Evolutionary conservation across 2,888 invertebrate species (phyloP).

Genomic region (Chydorus sphaericus): DNA sequence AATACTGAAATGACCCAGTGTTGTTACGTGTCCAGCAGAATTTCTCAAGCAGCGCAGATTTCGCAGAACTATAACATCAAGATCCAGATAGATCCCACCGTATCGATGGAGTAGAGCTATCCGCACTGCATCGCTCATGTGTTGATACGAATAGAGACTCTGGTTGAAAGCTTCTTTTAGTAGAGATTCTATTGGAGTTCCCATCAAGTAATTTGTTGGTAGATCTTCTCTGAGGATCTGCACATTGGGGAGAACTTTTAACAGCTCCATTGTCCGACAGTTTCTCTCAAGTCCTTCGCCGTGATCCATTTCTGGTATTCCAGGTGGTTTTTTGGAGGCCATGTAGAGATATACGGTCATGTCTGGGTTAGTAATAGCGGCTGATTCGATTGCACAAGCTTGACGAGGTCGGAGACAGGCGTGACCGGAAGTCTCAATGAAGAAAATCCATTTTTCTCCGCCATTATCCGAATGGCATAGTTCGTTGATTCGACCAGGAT

Average conservation of each 20-base stretch:
- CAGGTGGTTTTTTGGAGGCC: neutral
- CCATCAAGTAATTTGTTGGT: neutral
- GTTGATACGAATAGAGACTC: neutral
- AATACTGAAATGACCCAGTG: neutral
- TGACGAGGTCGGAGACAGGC: neutral
- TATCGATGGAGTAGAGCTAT: conserved; percentile 17
- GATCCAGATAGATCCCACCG: conserved; percentile 20
- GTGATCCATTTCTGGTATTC: neutral
- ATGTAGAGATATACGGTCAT: neutral
- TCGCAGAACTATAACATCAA: conserved; percentile 18
- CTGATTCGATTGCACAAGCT: neutral
- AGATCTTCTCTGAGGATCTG: neutral
- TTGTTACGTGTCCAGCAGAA: conserved; percentile 8
- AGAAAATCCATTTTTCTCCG: neutral
- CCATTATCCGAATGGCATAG: neutral
- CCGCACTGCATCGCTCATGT: conserved; percentile 19
- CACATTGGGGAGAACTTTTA: neutral
- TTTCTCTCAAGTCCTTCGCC: neutral
- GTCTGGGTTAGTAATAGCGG: neutral
- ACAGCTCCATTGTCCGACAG: neutral
- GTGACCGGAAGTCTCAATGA: neutral
- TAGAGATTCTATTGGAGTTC: neutral
- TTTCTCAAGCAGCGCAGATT: conserved; percentile 17
- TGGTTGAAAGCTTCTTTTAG: too few relatives aligned
- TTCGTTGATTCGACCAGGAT: neutral